These are phyloP conservation scores for Dinothrombium tinctorium DNA, from an alignment of 1,140 invertebrate genomes.

Conservation along the genomic window DNA sequence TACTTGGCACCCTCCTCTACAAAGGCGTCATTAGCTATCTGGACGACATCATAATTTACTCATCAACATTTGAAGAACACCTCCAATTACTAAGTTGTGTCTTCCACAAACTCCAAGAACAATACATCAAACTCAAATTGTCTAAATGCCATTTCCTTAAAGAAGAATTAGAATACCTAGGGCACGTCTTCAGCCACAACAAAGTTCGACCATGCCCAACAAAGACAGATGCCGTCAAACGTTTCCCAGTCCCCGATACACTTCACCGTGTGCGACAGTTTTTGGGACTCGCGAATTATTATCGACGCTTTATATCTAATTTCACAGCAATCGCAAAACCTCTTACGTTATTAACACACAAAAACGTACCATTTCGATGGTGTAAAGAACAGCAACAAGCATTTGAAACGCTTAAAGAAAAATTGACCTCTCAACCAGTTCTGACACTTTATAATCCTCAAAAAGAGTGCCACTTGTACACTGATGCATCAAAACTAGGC, in stretches of 20 bases:
- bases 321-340: slow-evolving; percentile 19
- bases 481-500: slow-evolving; percentile 22
- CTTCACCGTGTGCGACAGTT: slow-evolving; percentile 21
- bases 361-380: not conserved
- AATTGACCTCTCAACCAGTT: not conserved
- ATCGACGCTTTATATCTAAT: slow-evolving; percentile 22
- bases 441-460: slow-evolving; percentile 7
- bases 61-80: slow-evolving; percentile 11
- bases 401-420: slow-evolving; percentile 1
- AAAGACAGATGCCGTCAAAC: not conserved
- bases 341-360: slow-evolving; percentile 15
- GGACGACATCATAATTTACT: slow-evolving; percentile 18
- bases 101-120: slow-evolving; percentile 3
- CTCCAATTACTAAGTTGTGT: slow-evolving; percentile 1
- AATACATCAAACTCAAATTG: slow-evolving; percentile 14
- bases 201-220: slow-evolving; percentile 18
- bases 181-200: slow-evolving; percentile 17
- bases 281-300: slow-evolving; percentile 24
- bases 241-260: not conserved
- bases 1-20: slow-evolving; percentile 17
- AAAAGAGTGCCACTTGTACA: slow-evolving; percentile 4
- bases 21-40: slow-evolving; percentile 9
- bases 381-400: not conserved
- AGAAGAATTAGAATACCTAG: slow-evolving; percentile 11
- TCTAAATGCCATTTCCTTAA: slow-evolving; percentile 12